Evolutionary conservation across 2,797 vertebrate species (phyloP).

Genomic region (Melopsittacus undulatus): DNA sequence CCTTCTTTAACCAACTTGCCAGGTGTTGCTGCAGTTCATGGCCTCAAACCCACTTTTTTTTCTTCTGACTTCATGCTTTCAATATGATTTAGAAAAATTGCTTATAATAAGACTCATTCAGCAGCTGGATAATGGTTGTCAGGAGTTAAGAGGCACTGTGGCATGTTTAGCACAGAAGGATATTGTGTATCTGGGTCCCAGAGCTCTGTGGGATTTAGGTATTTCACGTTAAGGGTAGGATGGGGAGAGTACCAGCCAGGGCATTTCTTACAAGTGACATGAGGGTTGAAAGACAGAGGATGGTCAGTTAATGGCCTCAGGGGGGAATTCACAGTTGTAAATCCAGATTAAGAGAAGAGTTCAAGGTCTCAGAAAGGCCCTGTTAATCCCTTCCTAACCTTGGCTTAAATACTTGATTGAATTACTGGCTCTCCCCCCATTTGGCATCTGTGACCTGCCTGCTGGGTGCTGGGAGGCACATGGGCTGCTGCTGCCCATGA

Average conservation of each 20-base stretch:
- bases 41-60: conserved; percentile 32
- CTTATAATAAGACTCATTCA: conserved; percentile 70
- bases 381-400: conserved; percentile 25
- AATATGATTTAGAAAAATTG: conserved; percentile 71
- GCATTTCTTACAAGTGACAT: not conserved
- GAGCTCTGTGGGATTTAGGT: not conserved
- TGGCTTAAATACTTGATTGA: not conserved
- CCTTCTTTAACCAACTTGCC: conserved; percentile 6
- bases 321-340: not conserved
- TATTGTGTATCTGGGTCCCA: conserved; percentile 52
- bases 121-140: conserved; percentile 72
- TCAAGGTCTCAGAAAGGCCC: not conserved
- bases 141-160: conserved; percentile 66
- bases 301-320: not conserved
- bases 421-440: fast-evolving
- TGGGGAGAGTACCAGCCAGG: not conserved
- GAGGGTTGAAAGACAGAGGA: not conserved
- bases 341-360: conserved; percentile 6
- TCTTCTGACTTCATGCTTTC: conserved; percentile 59
- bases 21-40: conserved; percentile 60
- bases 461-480: not conserved
- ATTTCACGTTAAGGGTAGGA: not conserved
- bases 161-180: conserved; percentile 59
- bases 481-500: not conserved
- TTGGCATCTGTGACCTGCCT: not conserved